A percentile compares a stretch with the other conserved stretches of the same genome.
Evolutionary conservation across 2,888 invertebrate genomes (phyloP).

Genomic region (Amphipyra berbera): DNA sequence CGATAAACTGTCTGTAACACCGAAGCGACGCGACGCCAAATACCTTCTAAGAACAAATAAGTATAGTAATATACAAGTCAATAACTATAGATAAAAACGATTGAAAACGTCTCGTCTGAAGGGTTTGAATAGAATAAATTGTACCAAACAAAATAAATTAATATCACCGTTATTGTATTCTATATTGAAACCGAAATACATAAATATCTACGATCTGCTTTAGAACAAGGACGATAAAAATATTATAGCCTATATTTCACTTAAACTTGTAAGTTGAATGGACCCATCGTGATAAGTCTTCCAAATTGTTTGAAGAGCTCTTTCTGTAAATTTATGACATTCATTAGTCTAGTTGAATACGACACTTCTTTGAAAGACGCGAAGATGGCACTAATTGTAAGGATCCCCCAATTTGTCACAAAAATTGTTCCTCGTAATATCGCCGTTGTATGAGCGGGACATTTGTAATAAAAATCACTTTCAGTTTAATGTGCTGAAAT

Average conservation of each 20-base stretch:
- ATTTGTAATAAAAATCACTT: conserved; percentile 50
- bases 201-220: conserved; percentile 4
- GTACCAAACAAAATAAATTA: conserved; percentile 10
- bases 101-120: conserved; percentile 31
- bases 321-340: conserved; percentile 80
- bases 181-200: not conserved
- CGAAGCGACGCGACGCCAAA: conserved; percentile 1
- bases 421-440: conserved; percentile 72
- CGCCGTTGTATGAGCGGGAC: conserved; percentile 47
- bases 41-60: conserved; percentile 24
- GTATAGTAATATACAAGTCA: not conserved
- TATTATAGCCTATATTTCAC: conserved; percentile 45
- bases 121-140: conserved; percentile 34
- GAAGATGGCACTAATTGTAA: conserved; percentile 82
- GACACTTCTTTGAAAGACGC: conserved; percentile 82
- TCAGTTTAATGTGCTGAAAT: conserved; percentile 35
- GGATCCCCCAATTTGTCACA: conserved; percentile 81
- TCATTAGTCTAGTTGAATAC: conserved; percentile 84
- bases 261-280: conserved; percentile 52
- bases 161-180: conserved; percentile 2
- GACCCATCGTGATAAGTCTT: conserved; percentile 70
- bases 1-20: too few relatives aligned
- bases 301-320: conserved; percentile 77
- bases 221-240: conserved; percentile 28
- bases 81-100: conserved; percentile 13